Evolutionary conservation across 2,797 vertebrate species (phyloP).

Genomic region (Chelon labrosus): DNA sequence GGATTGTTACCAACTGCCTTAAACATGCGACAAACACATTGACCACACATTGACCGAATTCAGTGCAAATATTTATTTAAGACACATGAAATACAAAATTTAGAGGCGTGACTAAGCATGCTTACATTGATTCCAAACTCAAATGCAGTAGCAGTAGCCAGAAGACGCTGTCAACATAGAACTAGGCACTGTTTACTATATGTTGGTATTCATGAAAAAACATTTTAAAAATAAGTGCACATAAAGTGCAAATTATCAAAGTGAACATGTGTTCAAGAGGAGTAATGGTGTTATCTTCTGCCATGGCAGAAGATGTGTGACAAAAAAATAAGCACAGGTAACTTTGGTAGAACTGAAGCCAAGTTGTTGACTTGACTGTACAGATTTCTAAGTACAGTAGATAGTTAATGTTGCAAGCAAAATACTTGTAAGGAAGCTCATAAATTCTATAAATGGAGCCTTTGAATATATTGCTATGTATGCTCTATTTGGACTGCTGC

Average conservation of each 20-base stretch:
- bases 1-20: not conserved
- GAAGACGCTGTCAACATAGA: not conserved
- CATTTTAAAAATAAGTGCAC: not conserved
- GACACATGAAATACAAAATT: not conserved
- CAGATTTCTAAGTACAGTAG: too few relatives aligned
- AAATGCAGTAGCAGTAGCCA: too few relatives aligned
- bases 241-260: too few relatives aligned
- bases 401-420: not conserved
- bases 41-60: not conserved
- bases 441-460: not conserved
- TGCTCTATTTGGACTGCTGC: not conserved
- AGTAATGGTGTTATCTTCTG: too few relatives aligned
- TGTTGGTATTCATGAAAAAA: not conserved
- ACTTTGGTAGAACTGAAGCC: too few relatives aligned
- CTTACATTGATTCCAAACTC: not conserved
- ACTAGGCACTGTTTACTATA: not conserved
- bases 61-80: not conserved
- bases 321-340: too few relatives aligned
- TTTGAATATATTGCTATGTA: not conserved
- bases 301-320: too few relatives aligned
- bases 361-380: too few relatives aligned
- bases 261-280: too few relatives aligned
- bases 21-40: not conserved
- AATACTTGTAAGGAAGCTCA: not conserved
- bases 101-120: not conserved